These are phyloP conservation scores for Centropus unirufus DNA, from an alignment of 2,113 vertebrate genomes.

Conservation along the genomic window DNA sequence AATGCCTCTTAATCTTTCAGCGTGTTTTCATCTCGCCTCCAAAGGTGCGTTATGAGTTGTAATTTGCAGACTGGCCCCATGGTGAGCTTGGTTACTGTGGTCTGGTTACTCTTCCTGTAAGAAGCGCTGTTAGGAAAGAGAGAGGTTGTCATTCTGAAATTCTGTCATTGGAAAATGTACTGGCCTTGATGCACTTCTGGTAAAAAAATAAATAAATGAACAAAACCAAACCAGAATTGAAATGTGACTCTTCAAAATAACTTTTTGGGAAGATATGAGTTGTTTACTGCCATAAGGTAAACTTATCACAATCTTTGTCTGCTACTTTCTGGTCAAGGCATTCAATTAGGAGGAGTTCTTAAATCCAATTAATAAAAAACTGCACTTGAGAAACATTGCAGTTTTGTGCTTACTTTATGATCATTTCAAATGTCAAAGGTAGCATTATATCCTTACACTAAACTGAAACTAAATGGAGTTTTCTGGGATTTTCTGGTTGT, in stretches of 20 bases:
- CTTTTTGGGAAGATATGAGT: not conserved
- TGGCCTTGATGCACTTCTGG: not conserved
- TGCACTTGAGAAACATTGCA: rapidly evolving
- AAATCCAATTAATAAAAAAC: not conserved
- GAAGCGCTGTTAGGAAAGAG: not conserved
- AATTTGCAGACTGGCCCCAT: not conserved
- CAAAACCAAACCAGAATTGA: not conserved
- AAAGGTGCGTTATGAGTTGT: not conserved
- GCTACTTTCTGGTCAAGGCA: not conserved
- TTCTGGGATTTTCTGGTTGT: not conserved
- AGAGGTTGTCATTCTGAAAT: not conserved
- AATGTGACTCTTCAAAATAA: rapidly evolving
- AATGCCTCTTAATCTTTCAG: not conserved
- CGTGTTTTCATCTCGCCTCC: not conserved
- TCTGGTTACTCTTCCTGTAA: rapidly evolving
- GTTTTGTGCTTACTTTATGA: not conserved
- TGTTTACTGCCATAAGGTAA: not conserved
- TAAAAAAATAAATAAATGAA: not conserved
- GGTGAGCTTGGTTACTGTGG: rapidly evolving
- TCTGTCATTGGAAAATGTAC: not conserved
- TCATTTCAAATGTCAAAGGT: not conserved
- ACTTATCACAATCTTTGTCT: not conserved
- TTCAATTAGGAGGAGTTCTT: rapidly evolving
- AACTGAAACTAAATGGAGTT: not conserved
- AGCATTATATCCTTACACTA: rapidly evolving